Evolutionary conservation across 2,113 vertebrate genomes (phyloP), one percentile per base, ranked within the genome.

Genomic region (Silurus glanis): DNA sequence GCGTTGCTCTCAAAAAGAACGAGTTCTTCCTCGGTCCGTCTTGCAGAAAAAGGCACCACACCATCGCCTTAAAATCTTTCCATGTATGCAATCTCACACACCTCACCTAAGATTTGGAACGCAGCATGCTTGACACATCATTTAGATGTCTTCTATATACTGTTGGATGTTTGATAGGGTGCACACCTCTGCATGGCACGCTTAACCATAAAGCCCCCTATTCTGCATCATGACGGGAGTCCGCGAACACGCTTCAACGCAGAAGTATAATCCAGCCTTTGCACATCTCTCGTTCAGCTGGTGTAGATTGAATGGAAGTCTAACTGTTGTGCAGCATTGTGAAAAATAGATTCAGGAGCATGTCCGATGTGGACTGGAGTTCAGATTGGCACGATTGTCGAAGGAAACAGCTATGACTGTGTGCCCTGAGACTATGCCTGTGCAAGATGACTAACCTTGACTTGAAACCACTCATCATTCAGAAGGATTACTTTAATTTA

Each of bases 71-170:
- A 1, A 6, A 62, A 9, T 1, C 2, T 23, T 64, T 25, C 23
- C 9, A 0, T 9, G 9, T n/a, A 64, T 10, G 4, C 23, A 21
- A 14, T 9, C 9, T 0, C 4, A 25, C 9, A 0, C 1, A n/a
- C 62, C 21, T 23, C 21, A 37, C 21, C 3, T 9, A 12, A 10
- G 9, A n/a, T 10, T 25, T 25, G 61, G 61, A 62, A 3, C 9
- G 21, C 23, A 9, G 21, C 19, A 19, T 23, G 62, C 9, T 66
- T 66, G 62, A 66, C 9, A 4, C 21, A n/a, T 9, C 61, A 64
- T n/a, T 25, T 66, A 5, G 23, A 12, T 25, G 8, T 25, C 9
- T 10, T 0, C 12, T 23, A 66, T 13, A 66, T 66, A 12, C n/a
- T 66, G 64, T 66, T 25, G 13, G 13, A 66, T 10, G 0, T 66